Base-by-base conservation (phyloP, 92 coral and sea anemone genomes). In the Actinernus sp. region DNA sequence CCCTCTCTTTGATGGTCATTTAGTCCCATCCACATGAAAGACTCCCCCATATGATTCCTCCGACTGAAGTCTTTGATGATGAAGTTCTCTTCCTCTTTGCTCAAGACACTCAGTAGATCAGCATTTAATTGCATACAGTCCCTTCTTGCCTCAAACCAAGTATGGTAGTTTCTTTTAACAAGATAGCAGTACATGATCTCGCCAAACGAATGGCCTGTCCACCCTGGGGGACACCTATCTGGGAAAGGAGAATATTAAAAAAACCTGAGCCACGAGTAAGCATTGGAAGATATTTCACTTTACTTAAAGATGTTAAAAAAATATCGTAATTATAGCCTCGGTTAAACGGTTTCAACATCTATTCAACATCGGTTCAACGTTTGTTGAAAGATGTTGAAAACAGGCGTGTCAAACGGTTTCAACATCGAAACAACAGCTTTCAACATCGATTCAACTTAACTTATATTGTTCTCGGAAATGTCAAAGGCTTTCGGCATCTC, bases 11-110 rank as follows among this genome's bases (percentile, higher is more conserved):
- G 16, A 19, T 18, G 49, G 46, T 82, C 88, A 48, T 82, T 82
- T 4, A 73, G 55, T 4, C 96, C 96, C 64, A 89, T 67, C 96
- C 96, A 89, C 18, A 79, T 54, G n/a, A 59, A 48, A 9, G 69
- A 61, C 31, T 43, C 56, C 11, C 85, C 76, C 18, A 58, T 55
- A 5, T 79, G 48, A 3, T 57, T 66, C 26, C 47, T 66, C 8
- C 65, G 61, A 26, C 43, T 68, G 26, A 81, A 55, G 31, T 71
- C 87, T 17, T 81, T 81, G 41, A 77, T 57, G 14, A 89, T 52
- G 28, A 89, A 89, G 78, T 73, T 63, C 23, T 84, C 84, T 31
- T 89, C 96, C 18, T 61, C 73, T 43, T 60, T 68, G 17, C 78
- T 89, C 4, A 55, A 32, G 32, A 89, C 66, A 30, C 96, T 84